These are phyloP conservation scores for Tachysurus fulvidraco DNA, from an alignment of 2,113 vertebrate genomes.

Conservation along the genomic window DNA sequence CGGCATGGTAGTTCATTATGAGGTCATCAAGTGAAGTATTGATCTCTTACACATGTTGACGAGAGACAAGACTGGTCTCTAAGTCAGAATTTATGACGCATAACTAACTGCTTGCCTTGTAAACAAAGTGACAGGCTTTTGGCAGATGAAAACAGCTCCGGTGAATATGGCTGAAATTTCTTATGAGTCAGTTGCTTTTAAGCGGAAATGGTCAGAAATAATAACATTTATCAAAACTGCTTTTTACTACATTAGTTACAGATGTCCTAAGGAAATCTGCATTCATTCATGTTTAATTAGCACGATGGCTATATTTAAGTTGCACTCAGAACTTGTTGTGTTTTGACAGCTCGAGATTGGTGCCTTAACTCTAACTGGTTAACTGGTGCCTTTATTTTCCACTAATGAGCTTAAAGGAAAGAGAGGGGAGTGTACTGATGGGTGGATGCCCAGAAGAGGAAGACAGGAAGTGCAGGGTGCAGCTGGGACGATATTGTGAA, in stretches of 20 bases:
- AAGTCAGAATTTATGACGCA: neutral
- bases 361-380: constrained; percentile 5
- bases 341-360: neutral
- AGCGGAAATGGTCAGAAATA: neutral
- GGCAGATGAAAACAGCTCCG: neutral
- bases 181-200: neutral
- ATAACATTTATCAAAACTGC: neutral
- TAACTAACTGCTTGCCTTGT: neutral
- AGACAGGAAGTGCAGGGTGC: constrained; percentile 10
- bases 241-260: neutral
- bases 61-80: neutral
- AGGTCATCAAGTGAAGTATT: neutral
- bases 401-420: neutral
- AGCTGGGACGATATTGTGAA: constrained; percentile 20
- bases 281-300: neutral
- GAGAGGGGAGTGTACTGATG: neutral
- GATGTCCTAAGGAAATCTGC: neutral
- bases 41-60: neutral
- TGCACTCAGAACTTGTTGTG: neutral
- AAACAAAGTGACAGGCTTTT: neutral
- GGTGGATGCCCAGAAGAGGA: neutral
- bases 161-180: neutral
- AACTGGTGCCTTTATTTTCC: neutral
- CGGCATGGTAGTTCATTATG: neutral
- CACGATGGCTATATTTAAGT: neutral